phyloP scores from a whole-genome alignment of 2,113 vertebrate species.

The Ifrita kowaldi region DNA sequence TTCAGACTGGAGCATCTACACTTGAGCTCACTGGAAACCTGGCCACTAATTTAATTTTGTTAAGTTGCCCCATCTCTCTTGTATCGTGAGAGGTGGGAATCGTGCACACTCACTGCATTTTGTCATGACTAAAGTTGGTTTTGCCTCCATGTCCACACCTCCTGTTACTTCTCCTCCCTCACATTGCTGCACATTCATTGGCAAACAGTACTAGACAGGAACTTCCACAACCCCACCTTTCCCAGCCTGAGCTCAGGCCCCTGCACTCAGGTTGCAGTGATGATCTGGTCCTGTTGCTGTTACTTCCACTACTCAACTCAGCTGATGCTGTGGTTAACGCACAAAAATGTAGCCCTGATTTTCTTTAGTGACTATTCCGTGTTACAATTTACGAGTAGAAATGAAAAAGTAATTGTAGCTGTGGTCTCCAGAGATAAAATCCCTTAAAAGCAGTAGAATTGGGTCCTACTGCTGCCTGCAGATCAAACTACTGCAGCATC shows the following conservation, averaged over 20 bases:
- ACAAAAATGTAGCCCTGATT: background rate
- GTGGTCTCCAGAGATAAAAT: background rate
- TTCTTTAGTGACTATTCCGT: background rate
- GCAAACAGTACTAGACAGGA: background rate
- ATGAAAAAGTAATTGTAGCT: background rate
- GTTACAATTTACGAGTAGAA: background rate
- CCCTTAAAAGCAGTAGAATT: constrained; percentile 9
- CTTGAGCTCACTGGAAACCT: background rate
- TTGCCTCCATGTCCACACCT: background rate
- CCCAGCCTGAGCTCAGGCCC: background rate
- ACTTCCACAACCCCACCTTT: background rate
- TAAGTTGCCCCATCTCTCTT: background rate
- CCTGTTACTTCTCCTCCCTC: background rate
- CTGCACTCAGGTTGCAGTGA: background rate
- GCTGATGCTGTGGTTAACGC: background rate
- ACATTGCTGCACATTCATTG: background rate
- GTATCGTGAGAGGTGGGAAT: background rate
- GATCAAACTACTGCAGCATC: constrained; percentile 5
- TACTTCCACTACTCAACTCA: background rate
- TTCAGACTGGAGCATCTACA: background rate
- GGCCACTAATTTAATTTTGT: background rate
- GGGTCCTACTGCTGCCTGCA: background rate
- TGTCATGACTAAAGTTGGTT: background rate
- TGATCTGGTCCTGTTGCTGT: background rate
- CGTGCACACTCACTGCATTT: background rate